Evolutionary conservation across 64 coral and sea anemone genomes (phyloP).

Genomic region (Montipora capricornis): DNA sequence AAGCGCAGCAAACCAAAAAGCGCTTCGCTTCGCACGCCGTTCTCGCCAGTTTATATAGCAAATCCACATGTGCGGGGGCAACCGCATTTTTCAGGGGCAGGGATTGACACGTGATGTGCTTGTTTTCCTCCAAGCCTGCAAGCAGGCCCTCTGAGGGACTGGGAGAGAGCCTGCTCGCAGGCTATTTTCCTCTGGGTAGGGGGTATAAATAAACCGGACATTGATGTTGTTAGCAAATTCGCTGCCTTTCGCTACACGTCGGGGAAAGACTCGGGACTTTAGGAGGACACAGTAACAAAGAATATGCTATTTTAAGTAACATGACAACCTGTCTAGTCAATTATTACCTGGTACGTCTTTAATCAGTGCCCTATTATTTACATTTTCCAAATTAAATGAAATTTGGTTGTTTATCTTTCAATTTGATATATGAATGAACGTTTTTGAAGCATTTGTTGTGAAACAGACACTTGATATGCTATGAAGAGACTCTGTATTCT

Average conservation of each 20-base stretch:
- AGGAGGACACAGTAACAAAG: neutral
- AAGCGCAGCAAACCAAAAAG: constrained; percentile 59
- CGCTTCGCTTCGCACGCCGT: constrained; percentile 57
- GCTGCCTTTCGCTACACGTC: neutral
- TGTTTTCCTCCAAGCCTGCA: too few species aligned
- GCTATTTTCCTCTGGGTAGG: too few species aligned
- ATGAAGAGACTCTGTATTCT: neutral
- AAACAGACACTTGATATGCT: neutral
- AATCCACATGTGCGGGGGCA: constrained; percentile 65
- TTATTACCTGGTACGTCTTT: too few species aligned
- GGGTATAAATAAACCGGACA: too few species aligned
- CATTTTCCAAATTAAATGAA: too few species aligned
- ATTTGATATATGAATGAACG: neutral
- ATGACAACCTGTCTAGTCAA: neutral
- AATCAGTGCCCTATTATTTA: too few species aligned
- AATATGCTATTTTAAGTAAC: neutral
- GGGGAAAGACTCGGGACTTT: neutral
- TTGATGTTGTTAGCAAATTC: too few species aligned
- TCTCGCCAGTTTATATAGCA: constrained; percentile 79
- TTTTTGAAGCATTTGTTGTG: neutral
- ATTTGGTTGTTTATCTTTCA: too few species aligned
- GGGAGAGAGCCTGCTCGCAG: too few species aligned
- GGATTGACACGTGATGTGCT: constrained; percentile 13
- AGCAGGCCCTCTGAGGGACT: too few species aligned
- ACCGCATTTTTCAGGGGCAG: constrained; percentile 43